phyloP scores from a whole-genome alignment of 2,888 invertebrate genomes.

The Drosophila robusta region DNA sequence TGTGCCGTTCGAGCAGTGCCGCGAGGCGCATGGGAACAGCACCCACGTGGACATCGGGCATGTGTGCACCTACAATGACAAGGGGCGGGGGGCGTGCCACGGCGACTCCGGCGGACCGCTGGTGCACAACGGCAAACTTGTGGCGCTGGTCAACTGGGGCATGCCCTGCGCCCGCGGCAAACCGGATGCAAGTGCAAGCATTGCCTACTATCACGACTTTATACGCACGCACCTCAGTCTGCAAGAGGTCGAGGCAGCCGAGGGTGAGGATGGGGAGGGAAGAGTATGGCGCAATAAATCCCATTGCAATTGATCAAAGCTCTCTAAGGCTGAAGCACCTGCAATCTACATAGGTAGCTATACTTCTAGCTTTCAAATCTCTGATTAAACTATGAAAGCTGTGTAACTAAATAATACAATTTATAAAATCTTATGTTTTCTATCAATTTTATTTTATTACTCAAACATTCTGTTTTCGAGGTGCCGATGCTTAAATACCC shows the following conservation, averaged over 20 bases:
- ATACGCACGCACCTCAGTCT: constrained; percentile 76
- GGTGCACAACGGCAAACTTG: constrained; percentile 79
- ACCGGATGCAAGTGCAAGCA: constrained; percentile 83
- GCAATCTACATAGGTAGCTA: no score
- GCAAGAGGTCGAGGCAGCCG: constrained; percentile 8
- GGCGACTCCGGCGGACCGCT: constrained; percentile 84
- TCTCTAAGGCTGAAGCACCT: neutral
- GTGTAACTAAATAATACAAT: no score
- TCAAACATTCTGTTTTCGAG: no score
- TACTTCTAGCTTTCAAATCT: no score
- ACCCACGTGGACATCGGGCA: constrained; percentile 87
- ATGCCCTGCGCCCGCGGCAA: constrained; percentile 82
- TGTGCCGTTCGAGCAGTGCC: constrained; percentile 87
- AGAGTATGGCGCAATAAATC: neutral
- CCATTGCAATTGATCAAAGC: constrained; percentile 42
- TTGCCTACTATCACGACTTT: constrained; percentile 83
- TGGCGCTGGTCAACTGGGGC: constrained; percentile 84
- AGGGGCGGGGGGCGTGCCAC: constrained; percentile 86
- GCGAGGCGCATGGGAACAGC: constrained; percentile 85
- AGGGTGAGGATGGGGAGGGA: neutral
- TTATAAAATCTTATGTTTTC: no score
- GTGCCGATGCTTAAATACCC: no score
- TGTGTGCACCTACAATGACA: constrained; percentile 87
- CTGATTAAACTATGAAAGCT: neutral
- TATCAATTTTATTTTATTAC: no score